A percentile compares a stretch with the other conserved stretches of the same genome.
Evolutionary conservation across 2,888 invertebrate genomes (phyloP).

Genomic region (Darwinula stevensoni): DNA sequence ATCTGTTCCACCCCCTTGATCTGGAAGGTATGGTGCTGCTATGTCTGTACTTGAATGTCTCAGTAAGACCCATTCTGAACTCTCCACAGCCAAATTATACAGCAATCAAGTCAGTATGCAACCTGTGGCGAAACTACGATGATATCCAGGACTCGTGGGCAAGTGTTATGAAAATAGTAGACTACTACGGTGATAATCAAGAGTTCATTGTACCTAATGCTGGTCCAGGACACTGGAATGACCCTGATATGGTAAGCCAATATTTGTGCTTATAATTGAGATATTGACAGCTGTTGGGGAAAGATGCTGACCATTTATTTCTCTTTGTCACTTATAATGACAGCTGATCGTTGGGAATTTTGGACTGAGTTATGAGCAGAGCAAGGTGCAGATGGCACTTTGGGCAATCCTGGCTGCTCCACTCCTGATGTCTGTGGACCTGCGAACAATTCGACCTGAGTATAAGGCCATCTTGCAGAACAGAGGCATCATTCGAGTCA

Average conservation of each 20-base stretch:
- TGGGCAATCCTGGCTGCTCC: too few species aligned
- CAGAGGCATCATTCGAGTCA: conserved; percentile 63
- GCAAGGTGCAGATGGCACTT: conserved; percentile 80
- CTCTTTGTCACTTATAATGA: conserved; percentile 12
- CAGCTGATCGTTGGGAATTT: conserved; percentile 81
- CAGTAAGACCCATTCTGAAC: too few species aligned
- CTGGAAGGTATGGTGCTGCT: too few species aligned
- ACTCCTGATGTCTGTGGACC: conserved; percentile 82
- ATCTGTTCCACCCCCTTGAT: too few species aligned
- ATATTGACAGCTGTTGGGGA: too few species aligned
- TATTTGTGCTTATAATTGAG: not conserved
- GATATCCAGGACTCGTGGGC: conserved; percentile 56
- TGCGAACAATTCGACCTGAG: conserved; percentile 55
- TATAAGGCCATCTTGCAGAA: conserved; percentile 79
- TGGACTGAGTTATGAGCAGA: conserved; percentile 73
- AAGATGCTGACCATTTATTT: conserved; percentile 6
- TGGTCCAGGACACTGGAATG: conserved; percentile 89
- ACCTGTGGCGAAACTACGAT: conserved; percentile 81
- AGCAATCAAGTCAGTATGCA: conserved; percentile 57
- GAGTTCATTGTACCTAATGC: conserved; percentile 64
- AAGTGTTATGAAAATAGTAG: conserved; percentile 25
- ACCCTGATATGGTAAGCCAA: conserved; percentile 67
- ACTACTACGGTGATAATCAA: conserved; percentile 59
- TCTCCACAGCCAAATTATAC: conserved; percentile 65
- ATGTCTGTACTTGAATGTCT: too few species aligned